Percentiles rank a stretch among this genome's conserved stretches.
Evolutionary conservation across 2,888 invertebrate genomes (phyloP).

Genomic region (Ditula angustiorana): DNA sequence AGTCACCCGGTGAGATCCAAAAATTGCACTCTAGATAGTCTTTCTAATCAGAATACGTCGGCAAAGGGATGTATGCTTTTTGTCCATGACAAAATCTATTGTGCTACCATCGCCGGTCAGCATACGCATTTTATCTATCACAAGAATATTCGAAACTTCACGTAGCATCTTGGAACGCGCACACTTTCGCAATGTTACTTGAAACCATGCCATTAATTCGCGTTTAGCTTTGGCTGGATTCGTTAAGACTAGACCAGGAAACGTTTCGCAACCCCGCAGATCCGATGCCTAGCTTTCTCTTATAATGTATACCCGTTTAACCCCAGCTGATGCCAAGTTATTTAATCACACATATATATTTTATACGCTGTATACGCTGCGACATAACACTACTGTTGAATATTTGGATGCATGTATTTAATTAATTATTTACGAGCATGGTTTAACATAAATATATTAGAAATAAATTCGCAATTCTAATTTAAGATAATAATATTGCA

Average conservation of each 20-base stretch:
- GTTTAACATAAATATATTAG: no score
- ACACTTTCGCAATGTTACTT: slow-evolving; percentile 5
- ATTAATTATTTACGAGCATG: neutral
- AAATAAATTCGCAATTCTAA: no score
- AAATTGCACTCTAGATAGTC: no score
- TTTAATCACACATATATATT: no score
- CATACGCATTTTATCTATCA: neutral
- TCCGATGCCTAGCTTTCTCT: slow-evolving; percentile 18
- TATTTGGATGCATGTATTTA: neutral
- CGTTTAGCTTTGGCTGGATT: slow-evolving; percentile 17
- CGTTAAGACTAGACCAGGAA: slow-evolving; percentile 15
- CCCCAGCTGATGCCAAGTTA: neutral
- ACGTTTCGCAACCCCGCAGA: slow-evolving; percentile 20
- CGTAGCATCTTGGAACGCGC: neutral
- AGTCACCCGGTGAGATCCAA: no score
- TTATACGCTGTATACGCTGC: no score
- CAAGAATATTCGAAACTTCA: neutral
- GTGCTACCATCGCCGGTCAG: no score
- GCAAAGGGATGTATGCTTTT: no score
- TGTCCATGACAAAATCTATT: no score
- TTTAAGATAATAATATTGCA: no score
- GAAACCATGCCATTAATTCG: slow-evolving; percentile 16
- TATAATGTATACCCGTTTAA: neutral
- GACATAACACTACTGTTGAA: neutral
- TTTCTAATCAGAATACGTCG: no score